Base-by-base conservation (phyloP, 2,113 vertebrate genomes). In the Melanerpes aurifrons region DNA sequence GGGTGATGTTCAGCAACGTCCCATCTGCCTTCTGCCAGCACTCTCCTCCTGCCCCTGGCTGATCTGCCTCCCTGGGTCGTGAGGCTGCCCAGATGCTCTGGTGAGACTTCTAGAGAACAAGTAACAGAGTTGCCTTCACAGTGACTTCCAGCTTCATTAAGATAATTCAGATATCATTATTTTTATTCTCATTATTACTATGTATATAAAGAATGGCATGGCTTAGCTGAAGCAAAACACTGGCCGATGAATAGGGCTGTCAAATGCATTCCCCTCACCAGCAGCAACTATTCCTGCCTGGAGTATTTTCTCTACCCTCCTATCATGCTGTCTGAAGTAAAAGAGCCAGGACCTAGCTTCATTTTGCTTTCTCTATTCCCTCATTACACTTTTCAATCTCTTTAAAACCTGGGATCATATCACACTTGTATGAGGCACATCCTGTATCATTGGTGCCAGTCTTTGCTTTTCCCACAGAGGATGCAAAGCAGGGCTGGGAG, bases 351-450 rank as follows among this genome's bases (percentile, higher is more conserved):
- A 59, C 47, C 15, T 45, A 45, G 25, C 53, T 40, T 54, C 50
- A 45, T n/a, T 15, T 35, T 77, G n/a, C 53, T 77, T 85, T 70
- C 53, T 58, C 63, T 45, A 3, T 63, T 72, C 21, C 22, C 7
- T 67, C 32, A 16, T 22, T 43, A 26, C 63, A 18, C 57, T 40
- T 81, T 47, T 57, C 59, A 83, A 29, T 9, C 17, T 9, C 19
- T 32, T 63, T 32, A 32, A 21, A 78, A 57, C 15, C 21, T 3
- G 68, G 45, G 20, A 12, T 90, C 31, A 9, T 2, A 11, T 20
- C 74, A 13, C 0, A 1, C 15, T 47, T 22, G 19, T 26, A 48
- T n/a, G 28, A 32, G 74, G 16, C 1, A 0, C 1, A 4, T 45
- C 64, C 37, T 31, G 18, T 50, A 75, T 3, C 22, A 3, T 3